Percentiles rank a stretch among this genome's conserved stretches.
These are phyloP conservation scores for Myopa tessellatipennis DNA, from an alignment of 2,888 invertebrate species.

Conservation along the genomic window DNA sequence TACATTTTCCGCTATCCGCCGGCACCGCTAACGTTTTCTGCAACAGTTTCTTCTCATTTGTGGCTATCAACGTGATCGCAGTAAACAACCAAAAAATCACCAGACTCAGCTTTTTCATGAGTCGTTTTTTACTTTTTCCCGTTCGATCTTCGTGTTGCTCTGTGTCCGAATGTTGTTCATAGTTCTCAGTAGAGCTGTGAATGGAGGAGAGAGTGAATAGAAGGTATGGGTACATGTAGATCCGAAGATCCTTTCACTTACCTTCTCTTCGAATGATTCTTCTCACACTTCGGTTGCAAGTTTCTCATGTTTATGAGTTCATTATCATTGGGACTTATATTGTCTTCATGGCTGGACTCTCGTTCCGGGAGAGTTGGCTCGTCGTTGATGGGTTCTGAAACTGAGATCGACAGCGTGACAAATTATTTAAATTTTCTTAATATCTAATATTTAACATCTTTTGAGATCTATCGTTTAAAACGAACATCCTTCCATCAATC, in stretches of 20 bases:
- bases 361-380: constrained; percentile 50
- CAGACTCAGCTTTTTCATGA: constrained; percentile 57
- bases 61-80: constrained; percentile 58
- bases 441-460: too few species aligned
- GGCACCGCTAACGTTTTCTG: constrained; percentile 64
- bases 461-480: too few species aligned
- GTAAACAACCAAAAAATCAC: constrained; percentile 62
- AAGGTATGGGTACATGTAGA: background rate
- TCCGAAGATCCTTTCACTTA: constrained; percentile 22
- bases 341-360: constrained; percentile 52
- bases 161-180: constrained; percentile 60
- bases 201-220: background rate
- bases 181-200: constrained; percentile 54
- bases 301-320: constrained; percentile 57
- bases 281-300: constrained; percentile 39
- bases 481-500: too few species aligned
- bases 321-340: constrained; percentile 54
- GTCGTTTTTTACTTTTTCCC: constrained; percentile 54
- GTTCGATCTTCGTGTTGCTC: constrained; percentile 48
- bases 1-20: constrained; percentile 60
- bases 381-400: constrained; percentile 53
- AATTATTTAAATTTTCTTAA: too few species aligned
- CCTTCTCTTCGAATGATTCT: constrained; percentile 44
- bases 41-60: constrained; percentile 63
- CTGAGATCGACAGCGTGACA: constrained; percentile 29